phyloP scores from a whole-genome alignment of 2,797 vertebrate species.

The Taeniopygia guttata region DNA sequence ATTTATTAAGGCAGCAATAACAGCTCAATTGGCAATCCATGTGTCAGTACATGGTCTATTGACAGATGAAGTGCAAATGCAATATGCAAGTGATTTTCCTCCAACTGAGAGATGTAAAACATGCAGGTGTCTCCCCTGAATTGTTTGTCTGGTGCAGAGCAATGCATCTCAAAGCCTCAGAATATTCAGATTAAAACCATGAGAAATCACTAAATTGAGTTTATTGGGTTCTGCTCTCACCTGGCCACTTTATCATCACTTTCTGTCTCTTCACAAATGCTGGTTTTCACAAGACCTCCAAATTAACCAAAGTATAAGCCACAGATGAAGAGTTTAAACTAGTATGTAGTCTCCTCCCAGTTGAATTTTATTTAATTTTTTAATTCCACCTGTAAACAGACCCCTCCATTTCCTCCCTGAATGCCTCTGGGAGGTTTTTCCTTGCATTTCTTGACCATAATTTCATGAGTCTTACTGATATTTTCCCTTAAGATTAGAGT shows the following conservation, averaged over 20 bases:
- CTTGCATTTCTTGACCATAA: not conserved
- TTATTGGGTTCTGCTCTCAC: not conserved
- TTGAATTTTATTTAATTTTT: not conserved
- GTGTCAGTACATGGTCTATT: not conserved
- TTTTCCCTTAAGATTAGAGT: not conserved
- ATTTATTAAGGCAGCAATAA: not conserved
- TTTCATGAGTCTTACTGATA: not conserved
- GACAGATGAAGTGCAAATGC: not conserved
- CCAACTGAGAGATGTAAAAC: not conserved
- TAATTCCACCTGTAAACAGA: not conserved
- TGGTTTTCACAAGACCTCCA: not conserved
- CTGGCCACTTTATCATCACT: not conserved
- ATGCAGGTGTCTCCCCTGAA: not conserved
- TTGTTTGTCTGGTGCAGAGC: not conserved
- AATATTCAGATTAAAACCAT: not conserved
- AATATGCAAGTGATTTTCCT: not conserved
- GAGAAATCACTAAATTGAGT: not conserved
- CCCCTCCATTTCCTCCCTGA: not conserved
- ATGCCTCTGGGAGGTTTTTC: not conserved
- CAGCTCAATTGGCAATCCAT: not conserved
- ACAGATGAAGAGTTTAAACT: not conserved
- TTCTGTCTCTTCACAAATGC: not conserved
- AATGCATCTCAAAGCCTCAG: not conserved
- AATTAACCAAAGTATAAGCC: not conserved
- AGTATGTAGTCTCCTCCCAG: not conserved